A percentile compares a stretch with the other conserved stretches of the same genome.
Evolutionary conservation across 2,888 invertebrate species (phyloP).

Genomic region (Aspidiotus rigidus): DNA sequence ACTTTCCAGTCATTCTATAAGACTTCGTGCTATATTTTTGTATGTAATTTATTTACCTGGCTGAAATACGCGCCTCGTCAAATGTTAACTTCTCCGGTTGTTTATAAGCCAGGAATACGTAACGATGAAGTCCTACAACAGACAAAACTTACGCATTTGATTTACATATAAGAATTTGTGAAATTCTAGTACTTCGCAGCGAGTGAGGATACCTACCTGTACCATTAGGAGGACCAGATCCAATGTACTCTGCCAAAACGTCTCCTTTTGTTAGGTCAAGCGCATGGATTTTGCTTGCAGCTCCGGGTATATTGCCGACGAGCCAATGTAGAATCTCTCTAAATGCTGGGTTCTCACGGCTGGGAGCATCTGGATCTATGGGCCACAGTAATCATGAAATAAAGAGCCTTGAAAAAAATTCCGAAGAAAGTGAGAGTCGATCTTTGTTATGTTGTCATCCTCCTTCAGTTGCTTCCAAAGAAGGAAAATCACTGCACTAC

Average conservation of each 20-base stretch:
- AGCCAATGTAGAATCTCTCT: constrained; percentile 90
- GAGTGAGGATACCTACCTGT: constrained; percentile 47
- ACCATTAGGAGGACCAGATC: constrained; percentile 72
- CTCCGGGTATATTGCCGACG: constrained; percentile 73
- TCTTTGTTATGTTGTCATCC: no score
- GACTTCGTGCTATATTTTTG: background rate
- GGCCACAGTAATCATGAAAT: no score
- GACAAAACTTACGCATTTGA: background rate
- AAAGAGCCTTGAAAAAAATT: background rate
- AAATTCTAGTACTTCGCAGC: no score
- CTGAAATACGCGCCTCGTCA: constrained; percentile 46
- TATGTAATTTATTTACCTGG: constrained; percentile 39
- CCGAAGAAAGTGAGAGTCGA: no score
- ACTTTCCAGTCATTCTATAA: background rate
- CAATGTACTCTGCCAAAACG: constrained; percentile 64
- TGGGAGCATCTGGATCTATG: constrained; percentile 82
- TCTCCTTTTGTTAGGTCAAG: constrained; percentile 59
- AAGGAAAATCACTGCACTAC: no score
- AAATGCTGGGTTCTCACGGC: constrained; percentile 64
- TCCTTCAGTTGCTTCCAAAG: no score
- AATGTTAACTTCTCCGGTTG: constrained; percentile 54
- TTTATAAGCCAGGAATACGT: constrained; percentile 66
- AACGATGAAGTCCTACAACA: constrained; percentile 57
- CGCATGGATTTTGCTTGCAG: constrained; percentile 26
- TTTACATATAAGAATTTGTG: background rate